Percentiles rank a stretch among this genome's conserved stretches.
Evolutionary conservation across 2,888 invertebrate species (phyloP).

Genomic region (Arctia plantaginis): DNA sequence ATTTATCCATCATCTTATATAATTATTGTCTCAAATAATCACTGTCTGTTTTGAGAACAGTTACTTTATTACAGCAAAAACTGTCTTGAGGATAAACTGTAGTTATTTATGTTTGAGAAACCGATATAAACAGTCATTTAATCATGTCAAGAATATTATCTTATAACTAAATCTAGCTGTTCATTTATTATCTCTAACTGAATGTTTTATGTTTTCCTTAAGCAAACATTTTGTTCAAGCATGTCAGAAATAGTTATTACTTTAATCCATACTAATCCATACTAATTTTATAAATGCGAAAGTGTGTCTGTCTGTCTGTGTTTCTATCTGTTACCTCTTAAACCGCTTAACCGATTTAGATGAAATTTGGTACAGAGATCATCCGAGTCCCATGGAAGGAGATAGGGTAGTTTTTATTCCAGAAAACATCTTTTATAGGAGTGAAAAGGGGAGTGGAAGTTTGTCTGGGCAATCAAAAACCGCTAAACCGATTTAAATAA

Average conservation of each 20-base stretch:
- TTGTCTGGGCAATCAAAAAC: too few relatives aligned
- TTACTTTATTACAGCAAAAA: not conserved
- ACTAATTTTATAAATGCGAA: too few relatives aligned
- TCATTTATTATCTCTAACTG: not conserved
- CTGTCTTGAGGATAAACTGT: not conserved
- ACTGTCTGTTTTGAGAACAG: not conserved
- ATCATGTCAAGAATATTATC: not conserved
- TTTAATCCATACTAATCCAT: too few relatives aligned
- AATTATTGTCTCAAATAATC: not conserved
- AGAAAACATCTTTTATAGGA: too few relatives aligned
- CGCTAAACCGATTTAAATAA: too few relatives aligned
- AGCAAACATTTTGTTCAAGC: not conserved
- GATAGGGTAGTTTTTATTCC: too few relatives aligned
- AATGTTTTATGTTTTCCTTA: not conserved
- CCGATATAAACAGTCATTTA: not conserved
- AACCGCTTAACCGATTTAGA: too few relatives aligned
- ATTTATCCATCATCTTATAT: not conserved
- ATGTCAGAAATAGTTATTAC: not conserved
- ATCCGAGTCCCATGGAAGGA: too few relatives aligned
- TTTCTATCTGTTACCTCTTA: too few relatives aligned
- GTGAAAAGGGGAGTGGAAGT: too few relatives aligned
- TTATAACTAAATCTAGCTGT: not conserved
- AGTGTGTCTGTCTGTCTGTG: too few relatives aligned
- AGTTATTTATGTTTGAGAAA: not conserved
- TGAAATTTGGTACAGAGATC: too few relatives aligned